Conservation (phyloP, 2,888 invertebrate genomes). For the Siphonodentalium dalli region DNA sequence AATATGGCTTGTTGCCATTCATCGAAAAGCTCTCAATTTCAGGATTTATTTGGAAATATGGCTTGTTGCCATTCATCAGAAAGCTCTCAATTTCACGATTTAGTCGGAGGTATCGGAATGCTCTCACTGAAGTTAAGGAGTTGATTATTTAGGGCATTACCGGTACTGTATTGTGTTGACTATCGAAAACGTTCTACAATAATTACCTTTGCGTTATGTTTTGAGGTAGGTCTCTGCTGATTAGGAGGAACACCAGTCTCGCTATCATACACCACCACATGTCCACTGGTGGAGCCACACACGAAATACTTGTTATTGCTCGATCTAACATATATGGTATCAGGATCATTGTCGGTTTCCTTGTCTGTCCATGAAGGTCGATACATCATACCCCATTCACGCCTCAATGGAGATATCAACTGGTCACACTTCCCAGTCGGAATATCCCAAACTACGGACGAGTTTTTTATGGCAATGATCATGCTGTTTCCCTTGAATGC, state of each 20-base stretch:
- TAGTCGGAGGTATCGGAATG: too few relatives aligned
- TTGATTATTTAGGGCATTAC: too few relatives aligned
- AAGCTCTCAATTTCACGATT: too few relatives aligned
- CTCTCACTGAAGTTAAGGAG: too few relatives aligned
- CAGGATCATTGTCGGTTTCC: slow-evolving; percentile 31
- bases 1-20: too few relatives aligned
- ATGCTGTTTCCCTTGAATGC: slow-evolving; percentile 42
- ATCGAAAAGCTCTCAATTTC: too few relatives aligned
- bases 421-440: slow-evolving; percentile 53
- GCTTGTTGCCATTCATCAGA: too few relatives aligned
- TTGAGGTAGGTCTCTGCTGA: slow-evolving; percentile 36
- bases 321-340: slow-evolving; percentile 30
- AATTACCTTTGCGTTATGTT: slow-evolving; percentile 43
- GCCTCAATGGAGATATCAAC: slow-evolving; percentile 31
- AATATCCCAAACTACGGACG: slow-evolving; percentile 51
- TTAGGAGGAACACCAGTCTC: slow-evolving; percentile 40
- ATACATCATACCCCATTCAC: slow-evolving; percentile 39
- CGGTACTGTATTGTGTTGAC: background rate
- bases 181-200: background rate
- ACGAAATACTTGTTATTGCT: slow-evolving; percentile 30
- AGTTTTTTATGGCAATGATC: slow-evolving; percentile 34
- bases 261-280: slow-evolving; percentile 39
- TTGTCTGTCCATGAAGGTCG: slow-evolving; percentile 38
- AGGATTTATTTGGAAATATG: too few relatives aligned
- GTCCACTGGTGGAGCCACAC: slow-evolving; percentile 51